Percentiles rank a stretch among this genome's conserved stretches.
Conservation (phyloP, 2,113 vertebrate species). For the Epinephelus lanceolatus region DNA sequence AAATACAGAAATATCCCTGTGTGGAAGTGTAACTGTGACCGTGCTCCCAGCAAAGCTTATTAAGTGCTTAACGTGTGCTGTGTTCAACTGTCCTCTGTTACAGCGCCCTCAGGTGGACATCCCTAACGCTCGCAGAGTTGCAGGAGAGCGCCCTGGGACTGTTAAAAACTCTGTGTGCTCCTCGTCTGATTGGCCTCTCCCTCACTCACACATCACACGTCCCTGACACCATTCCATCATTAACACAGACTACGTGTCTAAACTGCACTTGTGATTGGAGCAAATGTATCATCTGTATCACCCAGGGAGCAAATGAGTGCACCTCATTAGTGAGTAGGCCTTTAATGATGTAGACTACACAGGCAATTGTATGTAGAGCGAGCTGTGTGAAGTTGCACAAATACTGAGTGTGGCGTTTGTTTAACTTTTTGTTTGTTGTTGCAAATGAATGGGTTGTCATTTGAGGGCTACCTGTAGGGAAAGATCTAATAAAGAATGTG, state of each 20-base stretch:
- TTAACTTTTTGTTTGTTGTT: slow-evolving; percentile 57
- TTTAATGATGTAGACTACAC: slow-evolving; percentile 71
- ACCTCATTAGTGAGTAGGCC: slow-evolving; percentile 68
- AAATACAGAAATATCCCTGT: not conserved
- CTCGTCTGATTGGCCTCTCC: slow-evolving; percentile 40
- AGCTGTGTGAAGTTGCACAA: slow-evolving; percentile 65
- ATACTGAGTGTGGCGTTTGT: slow-evolving; percentile 52
- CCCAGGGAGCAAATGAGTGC: slow-evolving; percentile 55
- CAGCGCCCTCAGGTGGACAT: slow-evolving; percentile 76
- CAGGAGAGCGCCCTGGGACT: slow-evolving; percentile 58
- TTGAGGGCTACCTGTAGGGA: slow-evolving; percentile 54
- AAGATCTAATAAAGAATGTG: slow-evolving; percentile 73
- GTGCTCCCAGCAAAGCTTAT: not conserved
- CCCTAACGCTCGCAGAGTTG: slow-evolving; percentile 46
- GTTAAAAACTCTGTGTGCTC: slow-evolving; percentile 25
- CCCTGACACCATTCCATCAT: slow-evolving; percentile 68
- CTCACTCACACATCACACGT: slow-evolving; percentile 45
- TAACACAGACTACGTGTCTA: slow-evolving; percentile 68
- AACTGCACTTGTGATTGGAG: slow-evolving; percentile 65
- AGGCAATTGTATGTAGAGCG: slow-evolving; percentile 50
- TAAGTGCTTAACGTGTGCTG: not conserved
- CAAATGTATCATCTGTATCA: slow-evolving; percentile 65
- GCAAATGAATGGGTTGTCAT: slow-evolving; percentile 46
- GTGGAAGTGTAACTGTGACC: not conserved
- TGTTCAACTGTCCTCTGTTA: slow-evolving; percentile 64